phyloP scores from a whole-genome alignment of 2,113 vertebrate species.

The Clarias macrocephalus region DNA sequence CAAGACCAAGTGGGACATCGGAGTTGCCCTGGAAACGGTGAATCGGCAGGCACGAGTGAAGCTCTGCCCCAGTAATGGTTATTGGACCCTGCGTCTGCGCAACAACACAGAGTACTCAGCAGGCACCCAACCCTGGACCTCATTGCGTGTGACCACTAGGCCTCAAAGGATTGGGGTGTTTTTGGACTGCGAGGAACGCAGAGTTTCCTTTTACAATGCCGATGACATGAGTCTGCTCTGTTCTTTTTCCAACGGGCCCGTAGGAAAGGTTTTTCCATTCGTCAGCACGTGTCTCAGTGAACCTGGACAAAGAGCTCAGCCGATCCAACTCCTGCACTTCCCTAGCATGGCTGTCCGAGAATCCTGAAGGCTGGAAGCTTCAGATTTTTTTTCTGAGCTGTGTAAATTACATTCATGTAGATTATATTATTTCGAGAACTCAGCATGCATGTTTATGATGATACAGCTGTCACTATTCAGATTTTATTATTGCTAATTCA shows the following conservation, averaged over 20 bases:
- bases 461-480: neutral
- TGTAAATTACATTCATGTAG: neutral
- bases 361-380: neutral
- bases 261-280: conserved; percentile 75
- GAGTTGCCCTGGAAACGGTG: conserved; percentile 75
- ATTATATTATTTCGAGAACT: neutral
- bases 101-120: conserved; percentile 72
- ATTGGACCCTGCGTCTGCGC: conserved; percentile 82
- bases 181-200: conserved; percentile 75
- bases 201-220: conserved; percentile 78
- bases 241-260: conserved; percentile 71
- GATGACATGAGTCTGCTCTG: conserved; percentile 79
- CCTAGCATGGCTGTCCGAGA: conserved; percentile 51
- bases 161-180: conserved; percentile 75
- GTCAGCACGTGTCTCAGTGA: conserved; percentile 84
- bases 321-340: conserved; percentile 77
- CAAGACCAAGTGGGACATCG: conserved; percentile 85
- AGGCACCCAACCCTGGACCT: conserved; percentile 75
- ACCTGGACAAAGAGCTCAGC: conserved; percentile 63
- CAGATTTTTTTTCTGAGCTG: neutral
- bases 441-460: neutral
- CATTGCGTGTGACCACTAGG: conserved; percentile 55
- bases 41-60: conserved; percentile 72
- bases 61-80: conserved; percentile 78
- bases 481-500: neutral